Evolutionary conservation across 2,888 invertebrate genomes (phyloP).

Genomic region (Piscicola geometra): DNA sequence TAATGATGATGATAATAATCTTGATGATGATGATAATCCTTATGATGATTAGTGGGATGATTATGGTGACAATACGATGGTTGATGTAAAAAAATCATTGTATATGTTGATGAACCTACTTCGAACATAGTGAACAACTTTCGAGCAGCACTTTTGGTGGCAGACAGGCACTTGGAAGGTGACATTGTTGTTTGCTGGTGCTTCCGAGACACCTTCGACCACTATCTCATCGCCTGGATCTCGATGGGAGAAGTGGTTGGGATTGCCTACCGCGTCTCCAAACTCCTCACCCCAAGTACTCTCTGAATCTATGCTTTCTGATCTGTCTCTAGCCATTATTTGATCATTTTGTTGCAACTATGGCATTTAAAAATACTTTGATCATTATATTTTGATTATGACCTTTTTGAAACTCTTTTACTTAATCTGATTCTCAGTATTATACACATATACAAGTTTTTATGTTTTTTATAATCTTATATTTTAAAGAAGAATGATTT

Average conservation of each 20-base stretch:
- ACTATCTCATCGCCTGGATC: constrained; percentile 22
- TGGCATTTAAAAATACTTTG: too few species aligned
- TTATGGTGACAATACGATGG: too few species aligned
- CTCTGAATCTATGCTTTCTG: constrained; percentile 18
- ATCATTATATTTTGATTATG: too few species aligned
- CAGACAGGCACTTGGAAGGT: neutral
- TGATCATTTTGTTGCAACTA: neutral
- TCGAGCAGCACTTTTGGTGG: neutral
- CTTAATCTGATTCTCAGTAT: too few species aligned
- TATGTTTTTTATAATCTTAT: too few species aligned
- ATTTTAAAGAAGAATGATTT: too few species aligned
- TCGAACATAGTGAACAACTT: neutral
- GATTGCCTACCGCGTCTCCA: neutral
- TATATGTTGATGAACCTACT: neutral
- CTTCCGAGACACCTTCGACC: constrained; percentile 8
- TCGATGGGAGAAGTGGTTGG: neutral
- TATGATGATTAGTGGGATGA: too few species aligned
- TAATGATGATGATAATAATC: neutral
- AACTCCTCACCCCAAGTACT: constrained; percentile 30
- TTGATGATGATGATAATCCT: neutral
- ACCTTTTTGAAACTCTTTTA: too few species aligned
- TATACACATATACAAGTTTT: too few species aligned
- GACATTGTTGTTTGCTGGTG: neutral
- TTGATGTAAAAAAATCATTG: too few species aligned
- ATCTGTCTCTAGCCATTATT: constrained; percentile 27